Evolutionary conservation across 2,797 vertebrate species (phyloP).

Genomic region (Spea hammondii): DNA sequence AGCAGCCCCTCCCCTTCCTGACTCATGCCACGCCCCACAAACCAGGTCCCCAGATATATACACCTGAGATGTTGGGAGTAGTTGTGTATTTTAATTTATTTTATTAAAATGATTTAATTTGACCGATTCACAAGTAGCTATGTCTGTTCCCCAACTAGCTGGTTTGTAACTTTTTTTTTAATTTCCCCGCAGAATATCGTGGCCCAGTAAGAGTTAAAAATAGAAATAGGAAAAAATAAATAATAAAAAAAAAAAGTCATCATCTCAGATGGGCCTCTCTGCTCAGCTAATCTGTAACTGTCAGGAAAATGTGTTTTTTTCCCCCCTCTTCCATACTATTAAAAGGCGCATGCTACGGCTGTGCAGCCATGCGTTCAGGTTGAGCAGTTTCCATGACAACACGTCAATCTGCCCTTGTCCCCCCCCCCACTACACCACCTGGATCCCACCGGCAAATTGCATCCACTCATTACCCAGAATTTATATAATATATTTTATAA

Average conservation of each 20-base stretch:
- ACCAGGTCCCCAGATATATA: too few species aligned
- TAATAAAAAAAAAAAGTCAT: slow-evolving; percentile 46
- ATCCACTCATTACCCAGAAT: slow-evolving; percentile 53
- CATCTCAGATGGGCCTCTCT: slow-evolving; percentile 61
- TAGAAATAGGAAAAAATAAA: neutral
- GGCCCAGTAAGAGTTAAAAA: slow-evolving; percentile 4
- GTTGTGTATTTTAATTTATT: too few species aligned
- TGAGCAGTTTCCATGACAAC: slow-evolving; percentile 70
- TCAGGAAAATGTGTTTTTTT: slow-evolving; percentile 66
- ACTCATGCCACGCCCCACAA: too few species aligned
- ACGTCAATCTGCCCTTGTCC: slow-evolving; percentile 58
- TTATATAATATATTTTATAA: slow-evolving; percentile 43
- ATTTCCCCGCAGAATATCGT: too few species aligned
- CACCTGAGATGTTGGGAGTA: too few species aligned
- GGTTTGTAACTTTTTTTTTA: too few species aligned
- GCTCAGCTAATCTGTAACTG: slow-evolving; percentile 70
- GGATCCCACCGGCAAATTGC: slow-evolving; percentile 52
- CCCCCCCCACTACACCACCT: slow-evolving; percentile 37
- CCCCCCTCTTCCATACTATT: slow-evolving; percentile 57
- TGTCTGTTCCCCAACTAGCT: too few species aligned
- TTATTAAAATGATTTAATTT: too few species aligned
- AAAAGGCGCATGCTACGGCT: slow-evolving; percentile 63
- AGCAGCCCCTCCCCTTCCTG: too few species aligned
- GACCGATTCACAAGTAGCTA: too few species aligned
- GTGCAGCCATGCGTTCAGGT: slow-evolving; percentile 64